Evolutionary conservation across 2,113 vertebrate genomes (phyloP).

Genomic region (Empidonax alnorum): DNA sequence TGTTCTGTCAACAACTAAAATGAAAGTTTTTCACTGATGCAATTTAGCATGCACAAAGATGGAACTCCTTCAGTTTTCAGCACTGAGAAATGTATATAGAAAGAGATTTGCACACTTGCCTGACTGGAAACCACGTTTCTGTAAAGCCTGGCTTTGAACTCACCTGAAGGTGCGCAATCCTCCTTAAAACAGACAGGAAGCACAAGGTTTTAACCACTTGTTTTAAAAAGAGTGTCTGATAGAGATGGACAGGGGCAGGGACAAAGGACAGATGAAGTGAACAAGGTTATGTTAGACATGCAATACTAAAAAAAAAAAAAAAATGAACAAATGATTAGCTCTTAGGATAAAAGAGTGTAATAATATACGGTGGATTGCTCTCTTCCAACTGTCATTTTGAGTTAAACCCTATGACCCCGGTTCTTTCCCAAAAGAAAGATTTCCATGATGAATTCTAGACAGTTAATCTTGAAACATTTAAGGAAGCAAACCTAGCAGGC

Average conservation of each 20-base stretch:
- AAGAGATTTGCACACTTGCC: background rate
- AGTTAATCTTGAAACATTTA: constrained; percentile 27
- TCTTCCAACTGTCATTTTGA: background rate
- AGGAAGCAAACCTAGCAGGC: constrained; percentile 13
- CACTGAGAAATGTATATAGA: background rate
- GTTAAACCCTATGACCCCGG: background rate
- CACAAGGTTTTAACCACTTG: background rate
- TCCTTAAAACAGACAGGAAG: background rate
- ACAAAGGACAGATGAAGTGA: background rate
- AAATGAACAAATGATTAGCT: background rate
- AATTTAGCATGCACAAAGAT: background rate
- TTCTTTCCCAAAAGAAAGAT: background rate
- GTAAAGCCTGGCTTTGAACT: background rate
- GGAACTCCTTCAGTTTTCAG: background rate
- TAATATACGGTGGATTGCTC: background rate
- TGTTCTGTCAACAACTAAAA: background rate
- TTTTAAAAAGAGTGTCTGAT: background rate
- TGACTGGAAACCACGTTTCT: background rate
- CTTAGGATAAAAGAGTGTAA: background rate
- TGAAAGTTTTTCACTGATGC: background rate
- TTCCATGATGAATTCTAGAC: background rate
- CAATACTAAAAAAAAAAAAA: background rate
- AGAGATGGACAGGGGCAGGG: background rate
- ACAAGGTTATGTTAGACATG: background rate
- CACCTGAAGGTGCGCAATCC: background rate